Conservation (phyloP, 64 coral and sea anemone species). For the Hydrozoanthus tunicans region DNA sequence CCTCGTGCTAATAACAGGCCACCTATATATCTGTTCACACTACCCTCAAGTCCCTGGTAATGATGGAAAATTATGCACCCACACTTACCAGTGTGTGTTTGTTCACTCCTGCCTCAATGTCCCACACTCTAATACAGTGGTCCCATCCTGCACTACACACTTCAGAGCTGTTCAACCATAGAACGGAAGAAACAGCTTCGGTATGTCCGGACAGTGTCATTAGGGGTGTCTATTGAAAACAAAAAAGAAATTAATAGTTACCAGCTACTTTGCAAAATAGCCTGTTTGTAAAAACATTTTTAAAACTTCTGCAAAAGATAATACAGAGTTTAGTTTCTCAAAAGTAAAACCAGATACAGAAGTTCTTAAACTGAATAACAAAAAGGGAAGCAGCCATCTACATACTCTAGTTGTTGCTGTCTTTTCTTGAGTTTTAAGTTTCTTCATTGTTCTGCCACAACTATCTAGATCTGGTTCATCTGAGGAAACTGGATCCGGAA, state of each 20-base stretch:
- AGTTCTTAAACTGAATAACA: too few species aligned
- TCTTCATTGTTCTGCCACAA: constrained; percentile 65
- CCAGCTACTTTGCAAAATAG: not conserved
- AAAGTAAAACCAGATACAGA: too few species aligned
- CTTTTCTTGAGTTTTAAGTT: constrained; percentile 45
- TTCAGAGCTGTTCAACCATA: constrained; percentile 77
- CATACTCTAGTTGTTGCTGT: constrained; percentile 83
- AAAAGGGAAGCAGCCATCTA: not conserved
- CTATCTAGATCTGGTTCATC: constrained; percentile 72
- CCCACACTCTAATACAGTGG: constrained; percentile 96
- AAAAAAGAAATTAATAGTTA: not conserved
- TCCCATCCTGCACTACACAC: constrained; percentile 97
- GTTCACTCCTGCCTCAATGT: constrained; percentile 73
- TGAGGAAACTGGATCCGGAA: constrained; percentile 64
- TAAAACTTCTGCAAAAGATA: not conserved
- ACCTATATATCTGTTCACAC: too few species aligned
- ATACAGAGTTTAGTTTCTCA: not conserved
- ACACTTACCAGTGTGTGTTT: constrained; percentile 89
- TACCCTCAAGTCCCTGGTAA: too few species aligned
- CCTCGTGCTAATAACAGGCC: too few species aligned
- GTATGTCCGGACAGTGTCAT: constrained; percentile 96
- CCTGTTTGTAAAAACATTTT: not conserved
- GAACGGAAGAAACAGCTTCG: constrained; percentile 84
- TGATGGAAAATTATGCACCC: too few species aligned
- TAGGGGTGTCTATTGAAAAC: constrained; percentile 76